These are phyloP conservation scores for Limanda limanda DNA, from an alignment of 2,113 vertebrate species.

Conservation along the genomic window DNA sequence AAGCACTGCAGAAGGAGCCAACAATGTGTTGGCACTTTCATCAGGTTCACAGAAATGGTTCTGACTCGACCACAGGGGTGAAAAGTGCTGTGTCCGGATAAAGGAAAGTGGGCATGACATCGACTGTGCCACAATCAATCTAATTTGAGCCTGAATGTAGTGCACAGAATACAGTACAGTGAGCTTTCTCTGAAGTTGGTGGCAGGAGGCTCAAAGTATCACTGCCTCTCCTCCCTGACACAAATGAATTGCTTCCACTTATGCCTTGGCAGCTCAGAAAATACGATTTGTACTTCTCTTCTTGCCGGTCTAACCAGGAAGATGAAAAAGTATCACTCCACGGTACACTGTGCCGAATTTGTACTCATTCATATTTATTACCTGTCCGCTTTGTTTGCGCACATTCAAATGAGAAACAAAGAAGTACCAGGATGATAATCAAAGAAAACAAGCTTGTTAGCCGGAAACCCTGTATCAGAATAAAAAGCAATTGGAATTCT, in stretches of 20 bases:
- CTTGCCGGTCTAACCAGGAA: background rate
- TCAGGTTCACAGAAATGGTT: slow-evolving; percentile 14
- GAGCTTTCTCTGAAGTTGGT: slow-evolving; percentile 16
- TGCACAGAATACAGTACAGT: slow-evolving; percentile 26
- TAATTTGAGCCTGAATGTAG: slow-evolving; percentile 24
- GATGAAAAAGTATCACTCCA: slow-evolving; percentile 12
- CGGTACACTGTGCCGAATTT: background rate
- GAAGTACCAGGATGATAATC: slow-evolving; percentile 4
- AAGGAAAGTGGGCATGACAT: slow-evolving; percentile 52
- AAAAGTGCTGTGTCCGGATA: slow-evolving; percentile 44
- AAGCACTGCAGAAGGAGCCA: slow-evolving; percentile 12
- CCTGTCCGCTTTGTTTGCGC: background rate
- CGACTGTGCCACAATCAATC: slow-evolving; percentile 52
- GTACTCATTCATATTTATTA: slow-evolving; percentile 34
- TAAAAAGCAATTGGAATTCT: slow-evolving; percentile 58
- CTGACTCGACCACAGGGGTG: slow-evolving; percentile 17
- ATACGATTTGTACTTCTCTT: slow-evolving; percentile 15
- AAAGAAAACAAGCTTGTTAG: slow-evolving; percentile 31
- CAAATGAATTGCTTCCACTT: slow-evolving; percentile 51
- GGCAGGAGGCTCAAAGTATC: slow-evolving; percentile 34
- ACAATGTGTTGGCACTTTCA: slow-evolving; percentile 30
- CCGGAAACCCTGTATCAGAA: slow-evolving; percentile 12
- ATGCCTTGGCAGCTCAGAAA: slow-evolving; percentile 18
- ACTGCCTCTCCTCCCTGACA: slow-evolving; percentile 23
- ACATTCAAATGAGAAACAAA: slow-evolving; percentile 13